These are phyloP conservation scores for Ciconia maguari DNA, from an alignment of 2,113 vertebrate genomes.

Conservation along the genomic window DNA sequence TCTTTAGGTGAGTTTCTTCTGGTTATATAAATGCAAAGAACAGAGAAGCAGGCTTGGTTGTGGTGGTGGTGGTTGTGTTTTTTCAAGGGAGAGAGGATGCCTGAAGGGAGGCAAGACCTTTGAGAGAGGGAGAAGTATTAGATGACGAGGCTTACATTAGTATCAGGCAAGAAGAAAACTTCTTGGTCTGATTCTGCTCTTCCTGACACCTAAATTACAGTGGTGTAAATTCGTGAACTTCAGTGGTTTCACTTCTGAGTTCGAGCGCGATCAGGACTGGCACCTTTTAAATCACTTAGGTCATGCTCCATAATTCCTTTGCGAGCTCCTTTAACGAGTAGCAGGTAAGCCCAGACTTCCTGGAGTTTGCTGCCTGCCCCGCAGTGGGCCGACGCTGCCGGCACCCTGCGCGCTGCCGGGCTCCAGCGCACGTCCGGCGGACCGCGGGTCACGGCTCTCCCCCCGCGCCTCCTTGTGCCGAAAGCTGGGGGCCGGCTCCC, in stretches of 20 bases:
- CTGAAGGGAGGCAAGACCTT: neutral
- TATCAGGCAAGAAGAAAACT: neutral
- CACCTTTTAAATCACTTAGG: neutral
- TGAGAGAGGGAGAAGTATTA: neutral
- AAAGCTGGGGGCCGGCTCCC: neutral
- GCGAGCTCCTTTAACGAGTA: constrained; percentile 36
- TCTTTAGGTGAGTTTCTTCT: neutral
- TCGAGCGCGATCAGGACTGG: neutral
- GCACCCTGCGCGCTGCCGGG: neutral
- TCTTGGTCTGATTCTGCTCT: neutral
- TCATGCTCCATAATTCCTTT: constrained; percentile 5
- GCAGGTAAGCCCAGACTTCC: constrained; percentile 45
- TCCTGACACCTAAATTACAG: neutral
- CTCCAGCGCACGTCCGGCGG: neutral
- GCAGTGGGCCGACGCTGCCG: neutral
- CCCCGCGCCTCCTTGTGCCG: neutral
- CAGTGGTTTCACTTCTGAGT: neutral
- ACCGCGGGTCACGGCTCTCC: neutral
- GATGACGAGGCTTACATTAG: neutral
- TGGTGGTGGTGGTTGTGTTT: neutral
- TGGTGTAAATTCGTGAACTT: neutral
- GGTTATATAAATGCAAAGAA: neutral
- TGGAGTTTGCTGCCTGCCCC: neutral
- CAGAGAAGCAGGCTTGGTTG: neutral
- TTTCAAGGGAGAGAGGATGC: neutral